Evolutionary conservation across 2,113 vertebrate species (phyloP).

Genomic region (Todiramphus chloris): DNA sequence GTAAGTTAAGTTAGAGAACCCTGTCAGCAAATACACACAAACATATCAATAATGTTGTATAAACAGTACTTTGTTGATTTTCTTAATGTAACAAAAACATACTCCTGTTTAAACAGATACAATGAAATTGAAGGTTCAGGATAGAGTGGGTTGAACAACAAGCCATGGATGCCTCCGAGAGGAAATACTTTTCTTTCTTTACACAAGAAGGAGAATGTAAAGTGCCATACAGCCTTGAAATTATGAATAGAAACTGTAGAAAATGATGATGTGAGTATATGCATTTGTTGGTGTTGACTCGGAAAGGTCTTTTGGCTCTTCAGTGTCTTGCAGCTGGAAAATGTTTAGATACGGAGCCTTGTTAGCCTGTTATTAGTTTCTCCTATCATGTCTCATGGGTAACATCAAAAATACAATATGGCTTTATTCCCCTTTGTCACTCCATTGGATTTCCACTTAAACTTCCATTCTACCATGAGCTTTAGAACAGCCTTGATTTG

Average conservation of each 20-base stretch:
- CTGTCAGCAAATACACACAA: neutral
- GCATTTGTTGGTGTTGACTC: conserved; percentile 38
- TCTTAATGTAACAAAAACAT: neutral
- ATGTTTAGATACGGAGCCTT: conserved; percentile 40
- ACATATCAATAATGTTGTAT: neutral
- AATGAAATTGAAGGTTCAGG: neutral
- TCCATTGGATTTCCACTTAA: conserved; percentile 16
- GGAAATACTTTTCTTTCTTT: conserved; percentile 7
- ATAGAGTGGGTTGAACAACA: neutral
- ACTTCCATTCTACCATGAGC: neutral
- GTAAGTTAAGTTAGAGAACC: neutral
- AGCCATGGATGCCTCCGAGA: neutral
- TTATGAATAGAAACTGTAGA: conserved; percentile 13
- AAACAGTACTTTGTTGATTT: neutral
- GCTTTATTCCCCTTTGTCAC: conserved; percentile 38
- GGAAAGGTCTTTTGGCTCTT: conserved; percentile 33
- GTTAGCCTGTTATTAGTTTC: conserved; percentile 37
- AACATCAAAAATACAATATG: conserved; percentile 40
- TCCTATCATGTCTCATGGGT: conserved; percentile 54
- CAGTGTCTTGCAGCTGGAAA: conserved; percentile 56
- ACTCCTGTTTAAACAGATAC: neutral
- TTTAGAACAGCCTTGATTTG: conserved; percentile 17
- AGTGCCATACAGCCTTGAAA: neutral
- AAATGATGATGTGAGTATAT: neutral
- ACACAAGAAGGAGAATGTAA: neutral